phyloP scores from a whole-genome alignment of 2,888 invertebrate genomes.

The Phyllotreta cruciferae region DNA sequence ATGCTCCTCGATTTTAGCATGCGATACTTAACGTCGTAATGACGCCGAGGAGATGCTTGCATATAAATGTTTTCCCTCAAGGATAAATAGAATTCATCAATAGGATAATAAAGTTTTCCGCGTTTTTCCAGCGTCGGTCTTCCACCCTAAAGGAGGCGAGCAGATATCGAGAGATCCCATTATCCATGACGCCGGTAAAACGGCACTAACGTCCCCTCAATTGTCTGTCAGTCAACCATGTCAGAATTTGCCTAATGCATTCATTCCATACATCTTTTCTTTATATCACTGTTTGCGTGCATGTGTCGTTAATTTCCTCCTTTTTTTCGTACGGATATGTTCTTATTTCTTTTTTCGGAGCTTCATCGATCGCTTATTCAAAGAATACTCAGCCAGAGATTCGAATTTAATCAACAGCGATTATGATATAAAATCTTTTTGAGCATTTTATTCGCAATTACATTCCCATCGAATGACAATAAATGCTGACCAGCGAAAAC shows the following conservation, averaged over 20 bases:
- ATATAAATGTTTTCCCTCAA: slow-evolving; percentile 28
- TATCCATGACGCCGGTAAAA: slow-evolving; percentile 33
- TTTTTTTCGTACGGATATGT: slow-evolving; percentile 52
- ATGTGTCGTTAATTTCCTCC: slow-evolving; percentile 55
- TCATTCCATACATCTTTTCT: slow-evolving; percentile 54
- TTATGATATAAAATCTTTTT: slow-evolving; percentile 6
- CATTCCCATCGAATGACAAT: slow-evolving; percentile 19
- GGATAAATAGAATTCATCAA: slow-evolving; percentile 28
- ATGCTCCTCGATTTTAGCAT: slow-evolving; percentile 2
- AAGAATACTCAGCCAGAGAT: no score
- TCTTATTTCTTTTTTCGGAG: slow-evolving; percentile 1
- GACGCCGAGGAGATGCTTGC: slow-evolving; percentile 14
- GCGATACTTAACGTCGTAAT: slow-evolving; percentile 15
- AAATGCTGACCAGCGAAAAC: slow-evolving; percentile 38
- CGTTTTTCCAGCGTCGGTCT: slow-evolving; percentile 25
- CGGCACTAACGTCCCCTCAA: slow-evolving; percentile 35
- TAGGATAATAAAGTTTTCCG: slow-evolving; percentile 30
- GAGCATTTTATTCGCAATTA: slow-evolving; percentile 14
- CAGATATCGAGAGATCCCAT: slow-evolving; percentile 31
- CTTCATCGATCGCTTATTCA: no score
- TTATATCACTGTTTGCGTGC: slow-evolving; percentile 55
- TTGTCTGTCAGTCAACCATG: slow-evolving; percentile 50
- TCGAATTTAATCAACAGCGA: no score
- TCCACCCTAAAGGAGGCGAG: slow-evolving; percentile 22
- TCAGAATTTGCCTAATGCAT: slow-evolving; percentile 55